phyloP scores from a whole-genome alignment of 2,888 invertebrate species.

The Omphaloscelis lunosa region DNA sequence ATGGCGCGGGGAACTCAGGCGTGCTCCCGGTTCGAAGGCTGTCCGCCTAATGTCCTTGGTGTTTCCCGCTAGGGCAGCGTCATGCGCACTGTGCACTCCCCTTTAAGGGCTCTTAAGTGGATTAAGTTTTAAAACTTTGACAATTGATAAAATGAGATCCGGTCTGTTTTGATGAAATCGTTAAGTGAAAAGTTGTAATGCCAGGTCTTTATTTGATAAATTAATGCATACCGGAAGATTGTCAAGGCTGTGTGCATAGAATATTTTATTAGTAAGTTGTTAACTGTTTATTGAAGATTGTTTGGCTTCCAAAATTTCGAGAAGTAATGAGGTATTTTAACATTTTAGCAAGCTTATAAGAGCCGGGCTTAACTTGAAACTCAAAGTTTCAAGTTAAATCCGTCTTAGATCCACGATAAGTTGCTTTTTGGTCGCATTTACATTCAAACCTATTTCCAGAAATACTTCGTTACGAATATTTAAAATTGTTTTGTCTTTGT shows the following conservation, averaged over 20 bases:
- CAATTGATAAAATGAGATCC: constrained; percentile 89
- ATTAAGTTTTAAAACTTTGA: constrained; percentile 90
- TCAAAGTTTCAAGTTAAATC: no score
- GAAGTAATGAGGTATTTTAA: constrained; percentile 9
- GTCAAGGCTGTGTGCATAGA: constrained; percentile 36
- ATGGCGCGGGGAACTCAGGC: constrained; percentile 69
- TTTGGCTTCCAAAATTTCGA: constrained; percentile 10
- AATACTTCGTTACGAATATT: not conserved
- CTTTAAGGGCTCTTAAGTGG: constrained; percentile 88
- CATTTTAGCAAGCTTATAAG: not conserved
- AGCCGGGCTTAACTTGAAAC: not conserved
- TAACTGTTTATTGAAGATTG: constrained; percentile 18
- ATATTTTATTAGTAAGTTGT: constrained; percentile 48
- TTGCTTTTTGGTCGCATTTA: not conserved
- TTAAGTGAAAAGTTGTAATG: constrained; percentile 86
- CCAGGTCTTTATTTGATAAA: constrained; percentile 69
- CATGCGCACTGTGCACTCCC: constrained; percentile 86
- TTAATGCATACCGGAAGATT: constrained; percentile 54
- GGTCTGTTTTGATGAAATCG: constrained; percentile 84
- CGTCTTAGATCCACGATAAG: no score
- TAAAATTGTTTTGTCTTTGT: not conserved
- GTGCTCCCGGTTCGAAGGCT: constrained; percentile 75
- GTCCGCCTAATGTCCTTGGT: constrained; percentile 86
- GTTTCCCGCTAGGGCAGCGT: constrained; percentile 86
- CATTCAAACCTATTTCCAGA: not conserved